phyloP scores from a whole-genome alignment of 2,797 vertebrate species.

The Schizopygopsis malacanthus region DNA sequence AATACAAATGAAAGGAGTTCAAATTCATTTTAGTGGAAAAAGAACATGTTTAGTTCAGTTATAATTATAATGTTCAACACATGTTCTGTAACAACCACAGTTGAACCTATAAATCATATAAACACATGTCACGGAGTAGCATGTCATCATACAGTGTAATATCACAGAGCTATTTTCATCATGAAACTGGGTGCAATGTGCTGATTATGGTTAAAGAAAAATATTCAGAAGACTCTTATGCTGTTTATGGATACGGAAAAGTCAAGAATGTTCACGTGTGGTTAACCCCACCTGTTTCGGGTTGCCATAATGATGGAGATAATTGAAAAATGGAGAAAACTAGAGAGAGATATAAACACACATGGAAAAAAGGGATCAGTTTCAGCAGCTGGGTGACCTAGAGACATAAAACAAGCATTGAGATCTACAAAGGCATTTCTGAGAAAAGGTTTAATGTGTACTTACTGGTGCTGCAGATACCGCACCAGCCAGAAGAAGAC shows the following conservation, averaged over 20 bases:
- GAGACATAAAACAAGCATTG: slow-evolving; percentile 6
- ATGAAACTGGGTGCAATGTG: slow-evolving; percentile 7
- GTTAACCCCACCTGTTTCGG: slow-evolving; percentile 63
- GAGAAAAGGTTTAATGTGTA: slow-evolving; percentile 22
- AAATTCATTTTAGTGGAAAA: slow-evolving; percentile 3
- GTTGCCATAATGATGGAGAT: slow-evolving; percentile 72
- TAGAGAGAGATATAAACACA: slow-evolving; percentile 47
- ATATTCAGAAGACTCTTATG: slow-evolving; percentile 15
- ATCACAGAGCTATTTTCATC: slow-evolving; percentile 31
- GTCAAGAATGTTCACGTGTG: slow-evolving; percentile 66
- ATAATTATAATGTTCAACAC: slow-evolving; percentile 15
- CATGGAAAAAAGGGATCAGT: not conserved
- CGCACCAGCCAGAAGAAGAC: slow-evolving; percentile 71
- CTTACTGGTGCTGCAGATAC: slow-evolving; percentile 77
- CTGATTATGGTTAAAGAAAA: slow-evolving; percentile 26
- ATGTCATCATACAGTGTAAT: slow-evolving; percentile 34
- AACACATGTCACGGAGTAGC: slow-evolving; percentile 22
- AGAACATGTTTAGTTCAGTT: not conserved
- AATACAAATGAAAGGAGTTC: slow-evolving; percentile 17
- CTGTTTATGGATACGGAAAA: slow-evolving; percentile 7
- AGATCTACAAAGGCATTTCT: slow-evolving; percentile 1
- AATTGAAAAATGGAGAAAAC: slow-evolving; percentile 73
- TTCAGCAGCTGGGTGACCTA: not conserved
- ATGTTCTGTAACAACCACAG: slow-evolving; percentile 19
- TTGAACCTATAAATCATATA: slow-evolving; percentile 41